Base-by-base conservation (phyloP, 2,113 vertebrate species). In the Aspiorhynchus laticeps region DNA sequence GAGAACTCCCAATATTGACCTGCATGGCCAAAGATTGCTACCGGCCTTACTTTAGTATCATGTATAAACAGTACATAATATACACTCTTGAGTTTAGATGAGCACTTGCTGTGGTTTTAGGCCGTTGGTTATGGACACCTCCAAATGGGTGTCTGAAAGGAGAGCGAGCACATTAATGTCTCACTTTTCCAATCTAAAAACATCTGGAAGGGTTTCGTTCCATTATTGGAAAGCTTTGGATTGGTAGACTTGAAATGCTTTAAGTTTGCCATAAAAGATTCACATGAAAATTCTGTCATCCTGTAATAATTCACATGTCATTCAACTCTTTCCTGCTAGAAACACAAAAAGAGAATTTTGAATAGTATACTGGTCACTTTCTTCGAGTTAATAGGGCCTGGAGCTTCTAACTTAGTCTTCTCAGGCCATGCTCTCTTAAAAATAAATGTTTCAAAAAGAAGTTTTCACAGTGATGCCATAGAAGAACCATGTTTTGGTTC, bases 1-100 rank as follows among this genome's bases (percentile, higher is more conserved):
- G 77, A 51, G 43, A 69, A 77, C 48, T 51, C 82, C 91, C 91
- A 93, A 91, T 92, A 92, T 94, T 94, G 92, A 92, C 88, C 83
- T 86, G 90, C 88, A 91, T 71, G 75, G 65, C 28, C 65, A 63
- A 89, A 84, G 67, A 83, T 83, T 86, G 84, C 83, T 61, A 82
- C 38, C 24, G 65, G 48, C 87, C 53, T 86, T 31, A 10, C 41
- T 56, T 67, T 73, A 88, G 83, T 90, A 24, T 41, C 73, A 33
- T 84, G 48, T 81, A 73, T 84, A 84, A 74, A 84, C 82, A 84
- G 82, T 73, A 38, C 46, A 73, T 73, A 84, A 33, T 84, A 74
- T 74, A 84, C 69, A 84, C 48, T 14, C 82, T 53, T 46, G 46
- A 84, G 82, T 53, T 73, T 36, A 53, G 26, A 53, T 65, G 63